phyloP scores from a whole-genome alignment of 2,888 invertebrate genomes.

The Megaustenia siamemsis region DNA sequence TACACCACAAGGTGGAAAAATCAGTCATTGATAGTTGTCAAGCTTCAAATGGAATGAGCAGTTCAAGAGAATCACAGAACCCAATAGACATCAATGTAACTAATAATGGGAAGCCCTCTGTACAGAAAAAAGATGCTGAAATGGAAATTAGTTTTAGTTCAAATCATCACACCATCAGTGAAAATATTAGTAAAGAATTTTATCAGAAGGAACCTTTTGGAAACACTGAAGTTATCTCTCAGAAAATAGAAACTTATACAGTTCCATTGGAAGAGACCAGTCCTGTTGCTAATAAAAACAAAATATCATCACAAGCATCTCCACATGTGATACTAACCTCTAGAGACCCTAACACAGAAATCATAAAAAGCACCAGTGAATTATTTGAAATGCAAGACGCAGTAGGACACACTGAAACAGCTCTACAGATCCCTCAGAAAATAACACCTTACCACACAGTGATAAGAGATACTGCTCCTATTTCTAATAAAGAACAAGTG shows the following conservation, averaged over 20 bases:
- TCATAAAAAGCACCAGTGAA: neutral
- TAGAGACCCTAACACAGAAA: no score
- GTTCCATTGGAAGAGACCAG: neutral
- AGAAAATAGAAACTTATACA: no score
- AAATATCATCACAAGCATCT: no score
- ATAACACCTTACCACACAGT: neutral
- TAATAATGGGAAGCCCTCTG: neutral
- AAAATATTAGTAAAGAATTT: slow-evolving; percentile 2
- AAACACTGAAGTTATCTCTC: neutral
- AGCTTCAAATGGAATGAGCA: neutral
- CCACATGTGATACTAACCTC: no score
- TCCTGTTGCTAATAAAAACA: neutral
- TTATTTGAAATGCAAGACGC: slow-evolving; percentile 13
- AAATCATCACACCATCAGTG: neutral
- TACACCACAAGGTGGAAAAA: neutral
- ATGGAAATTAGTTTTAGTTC: neutral
- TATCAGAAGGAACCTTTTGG: neutral
- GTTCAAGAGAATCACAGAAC: neutral
- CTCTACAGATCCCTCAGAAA: neutral
- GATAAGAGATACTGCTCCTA: neutral
- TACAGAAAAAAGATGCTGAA: neutral
- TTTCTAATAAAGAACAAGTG: neutral
- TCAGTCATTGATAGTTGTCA: slow-evolving; percentile 16
- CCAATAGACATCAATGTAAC: neutral
- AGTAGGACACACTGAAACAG: neutral